Conservation (phyloP, 1,140 invertebrate genomes). For the Reticulitermes speratus region DNA sequence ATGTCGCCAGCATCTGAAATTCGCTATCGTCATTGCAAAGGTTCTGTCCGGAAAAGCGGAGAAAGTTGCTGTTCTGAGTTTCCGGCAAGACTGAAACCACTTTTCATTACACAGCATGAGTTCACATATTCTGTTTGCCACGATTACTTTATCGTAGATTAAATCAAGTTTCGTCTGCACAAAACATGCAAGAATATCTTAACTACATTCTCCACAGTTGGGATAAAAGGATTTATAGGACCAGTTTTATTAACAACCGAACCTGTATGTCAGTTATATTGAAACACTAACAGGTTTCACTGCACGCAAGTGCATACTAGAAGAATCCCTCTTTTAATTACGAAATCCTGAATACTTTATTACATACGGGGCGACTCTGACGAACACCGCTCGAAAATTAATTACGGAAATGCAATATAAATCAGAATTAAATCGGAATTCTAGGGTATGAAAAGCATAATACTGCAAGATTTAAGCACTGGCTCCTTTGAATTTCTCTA, state of each 20-base stretch:
- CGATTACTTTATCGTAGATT: neutral
- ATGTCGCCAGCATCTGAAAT: too few species aligned
- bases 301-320: too few species aligned
- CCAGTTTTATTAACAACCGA: neutral
- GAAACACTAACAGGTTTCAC: neutral
- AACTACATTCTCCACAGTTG: neutral
- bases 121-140: neutral
- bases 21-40: too few species aligned
- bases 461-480: too few species aligned
- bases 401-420: too few species aligned
- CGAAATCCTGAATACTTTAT: too few species aligned
- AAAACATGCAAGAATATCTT: neutral
- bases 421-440: too few species aligned
- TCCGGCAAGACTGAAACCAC: neutral
- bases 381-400: too few species aligned
- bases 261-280: neutral
- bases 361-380: too few species aligned
- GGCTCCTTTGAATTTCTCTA: too few species aligned
- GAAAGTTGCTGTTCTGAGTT: neutral
- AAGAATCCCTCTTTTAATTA: too few species aligned
- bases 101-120: neutral
- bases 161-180: neutral
- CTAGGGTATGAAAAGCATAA: too few species aligned
- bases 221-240: neutral
- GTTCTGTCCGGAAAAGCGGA: neutral